Evolutionary conservation across 1,140 invertebrate species (phyloP), one percentile per base, ranked within the genome.

Genomic region (Conus betulinus): DNA sequence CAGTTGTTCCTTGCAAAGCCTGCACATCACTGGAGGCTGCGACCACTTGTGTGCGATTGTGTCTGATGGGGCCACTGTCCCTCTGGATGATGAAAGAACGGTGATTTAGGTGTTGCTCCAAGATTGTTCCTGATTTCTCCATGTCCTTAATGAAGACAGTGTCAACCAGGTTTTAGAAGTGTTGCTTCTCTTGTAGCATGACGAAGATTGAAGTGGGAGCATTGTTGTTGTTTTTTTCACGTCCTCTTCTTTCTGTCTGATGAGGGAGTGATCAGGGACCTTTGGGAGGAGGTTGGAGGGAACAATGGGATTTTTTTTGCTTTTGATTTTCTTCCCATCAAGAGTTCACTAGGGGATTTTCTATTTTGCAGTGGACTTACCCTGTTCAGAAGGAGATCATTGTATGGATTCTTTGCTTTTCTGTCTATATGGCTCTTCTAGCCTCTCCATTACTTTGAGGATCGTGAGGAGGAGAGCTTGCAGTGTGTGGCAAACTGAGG

Each of bases 401-500:
- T 11, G 83, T 87, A 89, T 20, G 90, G 91, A 83, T 91, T 88
- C 20, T 87, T 81, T 5, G 8, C 74, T n/a, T n/a, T 76, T 91
- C 90, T 3, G 90, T 92, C 60, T 91, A 89, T 1, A 91, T 90
- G 1, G 82, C 87, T 83, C 89, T 81, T 87, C 91, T 91, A 3
- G 84, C 92, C 39, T 89, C 82, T 51, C 90, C 90, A 78, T 92
- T 92, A 20, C 81, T 79, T 87, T 93, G 90, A 39, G 91, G 88
- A 86, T 90, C 89, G 39, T 79, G 17, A 2, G 90, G n/a, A n/a
- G n/a, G 91, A 27, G 84, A 89, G 17, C 74, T 89, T 10, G 91
- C 92, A 7, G 83, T 85, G 79, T 92, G 91, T 55, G 85, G 86
- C 53, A 76, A 91, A 94, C 78, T 92, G 89, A 7, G 92, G 89